Percentiles rank a stretch among this genome's conserved stretches.
These are phyloP conservation scores for Phenganax subtilis DNA, from an alignment of 92 coral and sea anemone genomes.

Conservation along the genomic window DNA sequence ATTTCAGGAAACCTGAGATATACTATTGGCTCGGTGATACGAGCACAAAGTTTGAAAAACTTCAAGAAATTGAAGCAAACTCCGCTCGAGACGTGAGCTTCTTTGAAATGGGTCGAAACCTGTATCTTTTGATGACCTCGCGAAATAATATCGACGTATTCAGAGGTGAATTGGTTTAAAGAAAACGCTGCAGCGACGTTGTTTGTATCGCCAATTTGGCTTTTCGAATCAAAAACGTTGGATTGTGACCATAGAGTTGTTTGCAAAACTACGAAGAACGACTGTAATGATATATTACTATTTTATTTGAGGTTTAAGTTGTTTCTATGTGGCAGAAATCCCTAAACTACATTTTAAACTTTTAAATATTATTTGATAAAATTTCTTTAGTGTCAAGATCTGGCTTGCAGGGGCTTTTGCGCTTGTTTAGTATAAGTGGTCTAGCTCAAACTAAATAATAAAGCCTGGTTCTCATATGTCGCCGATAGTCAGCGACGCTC, in stretches of 20 bases:
- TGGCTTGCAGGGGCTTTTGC: too few relatives aligned
- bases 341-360: too few relatives aligned
- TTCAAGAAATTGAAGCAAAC: constrained; percentile 69
- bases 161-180: constrained; percentile 59
- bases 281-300: background rate
- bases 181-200: background rate
- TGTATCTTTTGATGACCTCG: constrained; percentile 78
- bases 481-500: too few relatives aligned
- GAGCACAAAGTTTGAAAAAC: constrained; percentile 64
- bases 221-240: background rate
- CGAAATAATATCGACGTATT: constrained; percentile 69
- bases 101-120: constrained; percentile 82
- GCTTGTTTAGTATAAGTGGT: too few relatives aligned
- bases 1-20: constrained; percentile 61
- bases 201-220: background rate
- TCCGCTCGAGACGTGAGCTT: constrained; percentile 91
- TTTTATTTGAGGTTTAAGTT: constrained; percentile 4
- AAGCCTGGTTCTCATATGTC: too few relatives aligned
- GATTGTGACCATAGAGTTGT: background rate
- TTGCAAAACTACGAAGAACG: background rate
- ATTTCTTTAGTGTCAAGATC: too few relatives aligned
- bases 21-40: constrained; percentile 82
- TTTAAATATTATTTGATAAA: too few relatives aligned
- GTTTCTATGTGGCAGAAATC: background rate
- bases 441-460: too few relatives aligned